Percentiles rank a stretch among this genome's conserved stretches.
These are phyloP conservation scores for Conopomorpha cramerella DNA, from an alignment of 1,140 invertebrate species.

Conservation along the genomic window DNA sequence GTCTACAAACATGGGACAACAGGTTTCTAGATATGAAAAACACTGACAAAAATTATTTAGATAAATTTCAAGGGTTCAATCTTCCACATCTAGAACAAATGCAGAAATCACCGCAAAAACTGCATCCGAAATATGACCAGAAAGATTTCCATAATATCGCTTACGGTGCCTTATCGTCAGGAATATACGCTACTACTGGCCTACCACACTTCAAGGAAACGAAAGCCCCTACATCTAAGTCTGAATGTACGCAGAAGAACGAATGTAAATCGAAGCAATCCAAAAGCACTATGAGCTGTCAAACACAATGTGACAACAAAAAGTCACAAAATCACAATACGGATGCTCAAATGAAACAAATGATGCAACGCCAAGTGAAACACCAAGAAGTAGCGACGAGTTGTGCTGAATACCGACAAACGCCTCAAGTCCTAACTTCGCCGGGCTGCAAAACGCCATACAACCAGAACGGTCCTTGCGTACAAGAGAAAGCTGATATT, in stretches of 20 bases:
- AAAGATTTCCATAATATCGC: constrained; percentile 56
- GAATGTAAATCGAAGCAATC: constrained; percentile 53
- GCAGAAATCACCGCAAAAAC: constrained; percentile 56
- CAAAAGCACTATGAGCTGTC: constrained; percentile 50
- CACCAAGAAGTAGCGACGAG: constrained; percentile 32
- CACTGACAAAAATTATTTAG: constrained; percentile 51
- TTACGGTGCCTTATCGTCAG: constrained; percentile 42
- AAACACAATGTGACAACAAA: constrained; percentile 52
- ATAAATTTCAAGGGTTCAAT: constrained; percentile 61
- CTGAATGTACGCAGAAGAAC: constrained; percentile 46
- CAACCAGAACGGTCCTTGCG: constrained; percentile 37
- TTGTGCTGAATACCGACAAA: constrained; percentile 37
- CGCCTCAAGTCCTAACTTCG: constrained; percentile 35
- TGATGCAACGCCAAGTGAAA: constrained; percentile 47
- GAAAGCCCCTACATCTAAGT: constrained; percentile 34
- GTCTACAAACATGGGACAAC: constrained; percentile 52
- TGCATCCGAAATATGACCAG: constrained; percentile 49
- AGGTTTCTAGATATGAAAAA: constrained; percentile 51
- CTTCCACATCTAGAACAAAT: constrained; percentile 60
- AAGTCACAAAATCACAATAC: constrained; percentile 28
- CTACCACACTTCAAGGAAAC: constrained; percentile 52
- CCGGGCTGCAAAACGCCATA: constrained; percentile 38
- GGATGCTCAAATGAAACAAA: constrained; percentile 47
- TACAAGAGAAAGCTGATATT: constrained; percentile 39
- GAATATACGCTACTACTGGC: constrained; percentile 39